phyloP scores from a whole-genome alignment of 2,888 invertebrate species.

The Ormyrus labotus region DNA sequence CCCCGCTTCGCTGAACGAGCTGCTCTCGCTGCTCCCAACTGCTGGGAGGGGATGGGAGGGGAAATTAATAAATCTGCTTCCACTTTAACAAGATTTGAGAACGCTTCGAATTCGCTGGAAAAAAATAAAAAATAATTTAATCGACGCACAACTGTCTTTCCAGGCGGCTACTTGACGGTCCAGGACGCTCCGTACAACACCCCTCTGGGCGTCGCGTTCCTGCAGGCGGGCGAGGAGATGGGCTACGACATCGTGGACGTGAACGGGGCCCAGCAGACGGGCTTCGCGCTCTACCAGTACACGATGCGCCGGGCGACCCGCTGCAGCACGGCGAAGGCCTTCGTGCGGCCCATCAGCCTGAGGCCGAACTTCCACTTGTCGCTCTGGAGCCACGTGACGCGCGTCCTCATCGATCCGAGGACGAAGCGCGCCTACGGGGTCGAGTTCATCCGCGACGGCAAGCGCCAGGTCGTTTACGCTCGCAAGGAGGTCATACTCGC shows the following conservation, averaged over 20 bases:
- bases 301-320: conserved; percentile 91
- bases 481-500: conserved; percentile 89
- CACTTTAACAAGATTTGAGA: too few relatives aligned
- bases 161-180: conserved; percentile 86
- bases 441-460: conserved; percentile 84
- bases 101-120: too few relatives aligned
- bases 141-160: neutral
- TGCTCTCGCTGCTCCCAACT: too few relatives aligned
- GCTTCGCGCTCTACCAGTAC: conserved; percentile 90
- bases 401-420: conserved; percentile 83
- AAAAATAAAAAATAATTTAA: too few relatives aligned
- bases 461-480: conserved; percentile 81
- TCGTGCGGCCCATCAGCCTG: conserved; percentile 86
- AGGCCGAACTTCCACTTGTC: conserved; percentile 90
- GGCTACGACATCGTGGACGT: conserved; percentile 91
- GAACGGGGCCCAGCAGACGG: conserved; percentile 91
- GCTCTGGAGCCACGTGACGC: conserved; percentile 87
- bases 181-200: conserved; percentile 89
- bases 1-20: too few relatives aligned
- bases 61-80: too few relatives aligned
- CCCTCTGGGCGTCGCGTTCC: conserved; percentile 88
- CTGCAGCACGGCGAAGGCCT: conserved; percentile 91
- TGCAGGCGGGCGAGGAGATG: conserved; percentile 94
- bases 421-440: conserved; percentile 87
- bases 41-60: too few relatives aligned